phyloP scores from a whole-genome alignment of 2,797 vertebrate genomes.

The Tenualosa ilisha region DNA sequence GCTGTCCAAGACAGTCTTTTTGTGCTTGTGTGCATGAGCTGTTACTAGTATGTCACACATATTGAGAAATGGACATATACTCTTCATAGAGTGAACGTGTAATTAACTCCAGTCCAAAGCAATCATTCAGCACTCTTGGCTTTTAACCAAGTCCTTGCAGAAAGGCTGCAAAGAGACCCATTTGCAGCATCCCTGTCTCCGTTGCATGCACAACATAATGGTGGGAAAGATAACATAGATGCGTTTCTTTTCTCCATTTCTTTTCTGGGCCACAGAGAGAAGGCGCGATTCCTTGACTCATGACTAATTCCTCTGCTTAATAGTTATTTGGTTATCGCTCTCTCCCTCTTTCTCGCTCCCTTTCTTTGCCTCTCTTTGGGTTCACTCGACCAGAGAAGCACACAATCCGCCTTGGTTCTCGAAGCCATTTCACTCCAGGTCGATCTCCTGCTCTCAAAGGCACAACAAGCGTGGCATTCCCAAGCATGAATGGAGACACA shows the following conservation, averaged over 20 bases:
- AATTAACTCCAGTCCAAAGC: neutral
- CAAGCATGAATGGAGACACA: slow-evolving; percentile 20
- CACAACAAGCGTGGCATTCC: slow-evolving; percentile 1
- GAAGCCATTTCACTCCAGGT: slow-evolving; percentile 14
- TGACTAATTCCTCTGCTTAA: slow-evolving; percentile 15
- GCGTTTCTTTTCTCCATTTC: neutral
- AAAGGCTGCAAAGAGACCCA: neutral
- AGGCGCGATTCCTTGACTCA: slow-evolving; percentile 26
- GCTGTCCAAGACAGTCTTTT: neutral
- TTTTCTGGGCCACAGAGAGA: slow-evolving; percentile 19
- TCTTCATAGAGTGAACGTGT: neutral
- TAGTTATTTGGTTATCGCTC: neutral
- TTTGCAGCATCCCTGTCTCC: neutral
- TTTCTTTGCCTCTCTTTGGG: neutral
- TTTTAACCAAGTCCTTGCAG: neutral
- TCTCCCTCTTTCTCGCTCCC: neutral
- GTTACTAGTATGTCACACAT: neutral
- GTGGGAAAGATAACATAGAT: neutral
- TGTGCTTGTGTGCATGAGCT: neutral
- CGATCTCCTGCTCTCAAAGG: neutral
- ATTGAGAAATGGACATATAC: neutral
- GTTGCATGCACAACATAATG: neutral
- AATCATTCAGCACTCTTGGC: neutral
- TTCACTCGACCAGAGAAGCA: neutral
- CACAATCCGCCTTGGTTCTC: neutral